Conservation (phyloP, 2,888 invertebrate species). For the Chymomyza caudatula region DNA sequence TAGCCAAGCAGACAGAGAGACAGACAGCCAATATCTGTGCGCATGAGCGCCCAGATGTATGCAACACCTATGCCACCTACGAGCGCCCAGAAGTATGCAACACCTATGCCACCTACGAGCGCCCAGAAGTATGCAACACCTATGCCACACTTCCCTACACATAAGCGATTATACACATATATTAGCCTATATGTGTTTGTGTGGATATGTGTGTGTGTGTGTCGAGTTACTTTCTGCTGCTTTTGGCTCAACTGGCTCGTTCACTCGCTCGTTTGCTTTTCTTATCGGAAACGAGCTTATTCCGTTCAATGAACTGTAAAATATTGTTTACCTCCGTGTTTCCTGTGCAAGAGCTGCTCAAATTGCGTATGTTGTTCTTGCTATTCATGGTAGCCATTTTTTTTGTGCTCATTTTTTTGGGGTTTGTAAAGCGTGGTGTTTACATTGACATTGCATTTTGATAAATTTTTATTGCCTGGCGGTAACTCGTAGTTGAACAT, state of each 20-base stretch:
- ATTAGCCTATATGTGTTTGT: neutral
- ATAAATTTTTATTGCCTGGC: slow-evolving; percentile 37
- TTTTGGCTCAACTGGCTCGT: slow-evolving; percentile 18
- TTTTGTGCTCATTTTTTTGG: neutral
- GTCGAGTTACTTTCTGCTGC: slow-evolving; percentile 20
- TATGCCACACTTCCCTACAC: no score
- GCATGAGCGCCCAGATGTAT: slow-evolving; percentile 6
- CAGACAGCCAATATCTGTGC: slow-evolving; percentile 26
- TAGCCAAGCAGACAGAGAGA: neutral
- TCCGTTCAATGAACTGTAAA: slow-evolving; percentile 77
- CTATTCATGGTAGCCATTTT: slow-evolving; percentile 22
- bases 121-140: slow-evolving; percentile 4
- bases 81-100: slow-evolving; percentile 2
- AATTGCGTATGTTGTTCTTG: slow-evolving; percentile 37
- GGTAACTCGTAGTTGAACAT: neutral
- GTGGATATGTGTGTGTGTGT: slow-evolving; percentile 1
- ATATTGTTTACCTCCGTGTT: slow-evolving; percentile 75
- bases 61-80: slow-evolving; percentile 3
- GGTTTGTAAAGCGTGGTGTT: neutral
- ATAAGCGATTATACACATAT: slow-evolving; percentile 15
- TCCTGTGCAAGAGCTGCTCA: slow-evolving; percentile 42
- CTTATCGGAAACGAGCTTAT: slow-evolving; percentile 76
- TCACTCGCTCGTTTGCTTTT: slow-evolving; percentile 37
- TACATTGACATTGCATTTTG: slow-evolving; percentile 32
- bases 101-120: neutral